phyloP scores from a whole-genome alignment of 2,797 vertebrate genomes.

The Crocidura indochinensis region DNA sequence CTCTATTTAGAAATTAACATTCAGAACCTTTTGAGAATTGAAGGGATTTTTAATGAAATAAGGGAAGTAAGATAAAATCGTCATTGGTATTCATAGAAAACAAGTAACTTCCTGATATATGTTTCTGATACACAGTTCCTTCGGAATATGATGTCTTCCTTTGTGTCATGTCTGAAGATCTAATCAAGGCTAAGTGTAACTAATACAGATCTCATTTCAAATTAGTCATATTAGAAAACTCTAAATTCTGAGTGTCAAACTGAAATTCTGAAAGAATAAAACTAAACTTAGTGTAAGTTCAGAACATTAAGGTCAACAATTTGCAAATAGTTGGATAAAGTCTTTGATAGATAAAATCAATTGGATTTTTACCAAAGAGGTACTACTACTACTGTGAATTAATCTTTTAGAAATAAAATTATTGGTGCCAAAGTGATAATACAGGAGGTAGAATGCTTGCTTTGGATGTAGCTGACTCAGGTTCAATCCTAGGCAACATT shows the following conservation, averaged over 20 bases:
- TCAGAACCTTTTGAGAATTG: conserved; percentile 31
- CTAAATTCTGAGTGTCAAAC: conserved; percentile 51
- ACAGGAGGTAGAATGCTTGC: too few species aligned
- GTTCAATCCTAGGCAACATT: too few species aligned
- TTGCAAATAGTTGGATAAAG: conserved; percentile 3
- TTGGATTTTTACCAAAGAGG: neutral
- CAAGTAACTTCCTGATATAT: neutral
- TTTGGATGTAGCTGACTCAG: too few species aligned
- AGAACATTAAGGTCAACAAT: neutral
- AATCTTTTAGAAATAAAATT: conserved; percentile 50
- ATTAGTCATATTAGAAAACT: conserved; percentile 19
- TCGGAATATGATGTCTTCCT: neutral
- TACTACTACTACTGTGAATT: neutral
- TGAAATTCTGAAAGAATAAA: conserved; percentile 32
- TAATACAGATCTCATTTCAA: conserved; percentile 2
- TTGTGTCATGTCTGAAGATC: neutral
- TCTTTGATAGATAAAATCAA: conserved; percentile 3
- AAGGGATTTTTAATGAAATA: conserved; percentile 56
- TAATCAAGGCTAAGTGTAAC: neutral
- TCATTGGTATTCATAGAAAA: neutral
- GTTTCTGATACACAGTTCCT: neutral
- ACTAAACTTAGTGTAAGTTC: neutral
- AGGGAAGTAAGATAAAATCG: conserved; percentile 67
- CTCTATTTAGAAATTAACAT: conserved; percentile 72
- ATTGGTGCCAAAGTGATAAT: too few species aligned